Percentiles rank a stretch among this genome's conserved stretches.
These are phyloP conservation scores for Limosa lapponica DNA, from an alignment of 2,797 vertebrate genomes.

Conservation along the genomic window DNA sequence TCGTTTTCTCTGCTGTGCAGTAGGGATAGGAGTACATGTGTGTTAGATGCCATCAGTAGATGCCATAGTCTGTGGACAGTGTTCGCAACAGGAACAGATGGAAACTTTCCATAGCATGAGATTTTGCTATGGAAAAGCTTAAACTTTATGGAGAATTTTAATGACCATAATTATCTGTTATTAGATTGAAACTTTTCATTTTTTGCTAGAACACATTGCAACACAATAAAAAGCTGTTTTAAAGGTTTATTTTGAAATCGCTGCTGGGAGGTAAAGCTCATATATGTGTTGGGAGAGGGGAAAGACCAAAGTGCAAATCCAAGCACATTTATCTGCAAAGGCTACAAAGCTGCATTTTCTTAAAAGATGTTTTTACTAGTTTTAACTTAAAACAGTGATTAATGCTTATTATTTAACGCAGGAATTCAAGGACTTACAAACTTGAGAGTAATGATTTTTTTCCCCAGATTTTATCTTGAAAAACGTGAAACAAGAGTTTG, in stretches of 20 bases:
- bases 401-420: slow-evolving; percentile 1
- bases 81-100: not conserved
- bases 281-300: not conserved
- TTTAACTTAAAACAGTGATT: slow-evolving; percentile 12
- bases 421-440: not conserved
- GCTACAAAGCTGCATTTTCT: not conserved
- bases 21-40: not conserved
- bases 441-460: not conserved
- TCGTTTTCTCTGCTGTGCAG: not conserved
- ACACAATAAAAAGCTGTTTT: not conserved
- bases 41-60: not conserved
- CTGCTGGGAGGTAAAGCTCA: not conserved
- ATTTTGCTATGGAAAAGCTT: not conserved
- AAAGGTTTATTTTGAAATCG: not conserved
- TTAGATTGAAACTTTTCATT: not conserved
- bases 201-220: not conserved
- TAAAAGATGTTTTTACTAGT: not conserved
- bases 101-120: not conserved
- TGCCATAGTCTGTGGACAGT: not conserved
- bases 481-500: not conserved
- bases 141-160: not conserved
- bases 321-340: not conserved
- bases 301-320: not conserved
- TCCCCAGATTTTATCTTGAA: not conserved
- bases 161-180: not conserved